A percentile compares a stretch with the other conserved stretches of the same genome.
Evolutionary conservation across 2,797 vertebrate genomes (phyloP).

Genomic region (Anolis apletophallus): DNA sequence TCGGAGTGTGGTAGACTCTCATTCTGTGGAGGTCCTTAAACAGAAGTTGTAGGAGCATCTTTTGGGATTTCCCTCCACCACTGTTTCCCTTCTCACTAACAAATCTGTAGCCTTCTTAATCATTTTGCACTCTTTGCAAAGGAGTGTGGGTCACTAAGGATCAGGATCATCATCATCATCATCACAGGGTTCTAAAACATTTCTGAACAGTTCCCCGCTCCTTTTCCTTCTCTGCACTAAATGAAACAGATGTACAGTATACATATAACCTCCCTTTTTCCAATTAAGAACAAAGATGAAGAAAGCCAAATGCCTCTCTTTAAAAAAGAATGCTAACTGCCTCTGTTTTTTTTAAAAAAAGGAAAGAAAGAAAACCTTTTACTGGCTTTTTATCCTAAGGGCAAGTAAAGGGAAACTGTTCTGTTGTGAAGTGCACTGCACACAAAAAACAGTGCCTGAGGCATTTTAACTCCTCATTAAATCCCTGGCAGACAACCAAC

Average conservation of each 20-base stretch:
- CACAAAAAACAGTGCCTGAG: constrained; percentile 8
- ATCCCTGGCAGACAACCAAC: constrained; percentile 32
- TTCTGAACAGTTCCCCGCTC: neutral
- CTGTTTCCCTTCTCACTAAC: too few species aligned
- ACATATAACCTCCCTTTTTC: neutral
- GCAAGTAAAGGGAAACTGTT: constrained; percentile 26
- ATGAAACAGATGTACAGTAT: neutral
- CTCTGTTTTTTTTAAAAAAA: neutral
- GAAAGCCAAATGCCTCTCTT: neutral
- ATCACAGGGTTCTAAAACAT: neutral
- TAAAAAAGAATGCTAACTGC: neutral
- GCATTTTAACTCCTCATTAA: constrained; percentile 39
- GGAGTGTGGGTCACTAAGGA: too few species aligned
- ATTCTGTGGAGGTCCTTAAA: too few species aligned
- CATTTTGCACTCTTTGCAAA: neutral
- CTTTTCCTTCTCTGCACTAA: neutral
- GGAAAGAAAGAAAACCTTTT: neutral
- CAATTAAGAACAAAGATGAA: neutral
- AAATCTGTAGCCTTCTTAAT: neutral
- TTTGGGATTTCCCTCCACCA: neutral
- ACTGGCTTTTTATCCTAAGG: constrained; percentile 24
- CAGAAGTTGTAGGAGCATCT: too few species aligned
- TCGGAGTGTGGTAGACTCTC: too few species aligned
- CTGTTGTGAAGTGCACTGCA: neutral
- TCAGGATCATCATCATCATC: too few species aligned